Evolutionary conservation across 2,888 invertebrate genomes (phyloP).

Genomic region (Marronus borbonicus): DNA sequence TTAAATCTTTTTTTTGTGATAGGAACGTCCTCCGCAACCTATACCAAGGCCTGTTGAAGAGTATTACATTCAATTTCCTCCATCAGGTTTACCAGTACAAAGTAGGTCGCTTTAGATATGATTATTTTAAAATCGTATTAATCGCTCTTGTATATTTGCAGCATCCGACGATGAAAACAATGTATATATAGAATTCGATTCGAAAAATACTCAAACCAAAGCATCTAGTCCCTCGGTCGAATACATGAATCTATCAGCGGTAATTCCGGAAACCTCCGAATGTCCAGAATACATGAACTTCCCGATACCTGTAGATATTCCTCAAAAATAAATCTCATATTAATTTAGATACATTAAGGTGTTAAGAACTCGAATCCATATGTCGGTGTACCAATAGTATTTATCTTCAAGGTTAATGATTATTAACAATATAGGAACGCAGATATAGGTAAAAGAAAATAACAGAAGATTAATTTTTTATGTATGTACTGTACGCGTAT

Average conservation of each 20-base stretch:
- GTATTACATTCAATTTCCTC: constrained; percentile 73
- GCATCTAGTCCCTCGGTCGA: constrained; percentile 42
- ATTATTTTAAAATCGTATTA: not conserved
- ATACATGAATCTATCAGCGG: constrained; percentile 46
- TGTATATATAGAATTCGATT: constrained; percentile 50
- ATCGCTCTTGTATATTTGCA: constrained; percentile 14
- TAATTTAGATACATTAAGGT: not conserved
- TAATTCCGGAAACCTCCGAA: constrained; percentile 23
- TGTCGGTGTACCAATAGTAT: constrained; percentile 33
- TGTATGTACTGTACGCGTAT: constrained; percentile 56
- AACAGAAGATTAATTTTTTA: constrained; percentile 33
- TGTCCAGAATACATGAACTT: constrained; percentile 51
- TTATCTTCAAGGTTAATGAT: constrained; percentile 22
- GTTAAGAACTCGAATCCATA: constrained; percentile 25
- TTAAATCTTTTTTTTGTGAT: constrained; percentile 48
- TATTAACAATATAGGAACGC: constrained; percentile 28
- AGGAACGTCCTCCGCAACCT: constrained; percentile 65
- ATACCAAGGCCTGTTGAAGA: constrained; percentile 64
- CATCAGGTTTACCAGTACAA: constrained; percentile 72
- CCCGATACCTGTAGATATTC: constrained; percentile 24
- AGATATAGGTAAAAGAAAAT: constrained; percentile 31
- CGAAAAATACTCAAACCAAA: constrained; percentile 36
- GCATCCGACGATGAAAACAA: constrained; percentile 46
- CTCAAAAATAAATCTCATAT: constrained; percentile 24
- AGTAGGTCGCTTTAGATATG: constrained; percentile 62